Evolutionary conservation across 2,113 vertebrate genomes (phyloP).

Genomic region (Erinaceus europaeus): DNA sequence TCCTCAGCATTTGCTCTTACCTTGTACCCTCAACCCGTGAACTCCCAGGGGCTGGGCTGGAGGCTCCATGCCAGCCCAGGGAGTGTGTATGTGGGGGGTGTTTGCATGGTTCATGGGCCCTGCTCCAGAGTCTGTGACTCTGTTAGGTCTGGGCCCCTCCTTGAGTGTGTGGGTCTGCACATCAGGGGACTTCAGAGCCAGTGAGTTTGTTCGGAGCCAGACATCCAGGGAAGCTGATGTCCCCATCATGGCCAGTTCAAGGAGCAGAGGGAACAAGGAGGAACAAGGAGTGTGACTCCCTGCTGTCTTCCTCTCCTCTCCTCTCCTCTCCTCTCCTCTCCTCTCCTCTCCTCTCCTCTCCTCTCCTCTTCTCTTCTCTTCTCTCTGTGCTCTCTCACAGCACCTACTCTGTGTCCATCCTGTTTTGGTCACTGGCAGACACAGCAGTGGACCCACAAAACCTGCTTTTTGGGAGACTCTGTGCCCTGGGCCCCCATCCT

Average conservation of each 20-base stretch:
- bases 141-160: no score
- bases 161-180: not conserved
- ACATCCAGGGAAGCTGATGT: no score
- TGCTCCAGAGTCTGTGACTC: not conserved
- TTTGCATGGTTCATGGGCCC: fast-evolving
- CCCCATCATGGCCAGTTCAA: no score
- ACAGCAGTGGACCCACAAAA: not conserved
- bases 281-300: no score
- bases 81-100: fast-evolving
- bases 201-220: no score
- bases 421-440: not conserved
- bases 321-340: no score
- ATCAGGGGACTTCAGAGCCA: no score
- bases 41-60: not conserved
- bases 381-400: not conserved
- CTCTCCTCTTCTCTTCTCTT: not conserved
- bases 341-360: no score
- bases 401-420: not conserved
- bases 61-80: not conserved
- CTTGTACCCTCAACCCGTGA: not conserved
- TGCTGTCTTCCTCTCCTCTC: no score
- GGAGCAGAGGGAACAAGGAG: no score
- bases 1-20: not conserved
- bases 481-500: no score
- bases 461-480: not conserved